A percentile compares a stretch with the other conserved stretches of the same genome.
phyloP scores from a whole-genome alignment of 2,888 invertebrate genomes.

The Cantharis flavilabris region DNA sequence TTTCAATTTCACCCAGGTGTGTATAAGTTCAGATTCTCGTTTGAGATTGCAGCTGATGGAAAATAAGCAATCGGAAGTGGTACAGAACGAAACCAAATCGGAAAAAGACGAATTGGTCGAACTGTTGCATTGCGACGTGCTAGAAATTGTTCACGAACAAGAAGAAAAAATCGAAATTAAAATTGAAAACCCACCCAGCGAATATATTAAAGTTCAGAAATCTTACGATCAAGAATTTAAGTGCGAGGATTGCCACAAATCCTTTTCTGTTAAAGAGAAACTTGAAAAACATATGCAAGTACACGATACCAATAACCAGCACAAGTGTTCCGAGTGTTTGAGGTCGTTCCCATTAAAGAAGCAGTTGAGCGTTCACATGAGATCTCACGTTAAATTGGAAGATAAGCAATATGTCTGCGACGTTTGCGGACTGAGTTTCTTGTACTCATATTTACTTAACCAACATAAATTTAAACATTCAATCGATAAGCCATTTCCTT shows the following conservation, averaged over 20 bases:
- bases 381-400: constrained; percentile 29
- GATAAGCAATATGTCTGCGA: constrained; percentile 34
- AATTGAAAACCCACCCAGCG: not conserved
- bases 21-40: constrained; percentile 22
- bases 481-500: constrained; percentile 48
- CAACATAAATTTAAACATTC: constrained; percentile 48
- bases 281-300: constrained; percentile 19
- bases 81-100: not conserved
- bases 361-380: constrained; percentile 32
- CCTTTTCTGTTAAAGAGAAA: constrained; percentile 17
- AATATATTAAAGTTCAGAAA: not conserved
- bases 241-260: constrained; percentile 27
- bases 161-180: not conserved
- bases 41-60: constrained; percentile 11
- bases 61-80: not conserved
- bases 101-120: not conserved
- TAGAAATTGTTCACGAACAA: constrained; percentile 3
- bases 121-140: not conserved
- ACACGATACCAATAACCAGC: constrained; percentile 13
- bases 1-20: constrained; percentile 32
- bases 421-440: constrained; percentile 43
- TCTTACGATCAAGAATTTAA: constrained; percentile 1
- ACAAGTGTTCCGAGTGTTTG: constrained; percentile 35
- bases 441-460: constrained; percentile 44
- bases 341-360: constrained; percentile 30